Evolutionary conservation across 2,888 invertebrate species (phyloP).

Genomic region (Saturnia japonica): DNA sequence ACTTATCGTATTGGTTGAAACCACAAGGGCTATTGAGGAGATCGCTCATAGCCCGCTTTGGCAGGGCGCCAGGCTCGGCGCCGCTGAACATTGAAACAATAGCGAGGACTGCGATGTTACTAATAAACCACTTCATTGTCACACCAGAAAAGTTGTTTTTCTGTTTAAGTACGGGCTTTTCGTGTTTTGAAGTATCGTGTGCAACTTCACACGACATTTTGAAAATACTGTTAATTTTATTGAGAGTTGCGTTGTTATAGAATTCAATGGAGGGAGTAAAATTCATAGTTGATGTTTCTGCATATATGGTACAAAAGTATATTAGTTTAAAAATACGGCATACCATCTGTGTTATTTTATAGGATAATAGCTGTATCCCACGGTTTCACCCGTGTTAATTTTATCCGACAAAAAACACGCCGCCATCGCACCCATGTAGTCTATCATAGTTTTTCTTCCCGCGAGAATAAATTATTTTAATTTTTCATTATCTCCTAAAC

Average conservation of each 20-base stretch:
- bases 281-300: not conserved
- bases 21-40: conserved; percentile 73
- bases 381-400: no score
- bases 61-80: conserved; percentile 59
- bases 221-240: not conserved
- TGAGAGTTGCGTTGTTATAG: not conserved
- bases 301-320: not conserved
- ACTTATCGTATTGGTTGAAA: conserved; percentile 66
- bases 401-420: not conserved
- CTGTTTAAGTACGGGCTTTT: not conserved
- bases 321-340: not conserved
- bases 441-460: not conserved
- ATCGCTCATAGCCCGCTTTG: conserved; percentile 73
- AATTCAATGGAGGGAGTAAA: not conserved
- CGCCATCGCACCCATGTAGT: no score
- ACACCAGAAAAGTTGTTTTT: conserved; percentile 22
- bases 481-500: no score
- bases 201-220: not conserved
- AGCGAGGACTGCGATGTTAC: conserved; percentile 48
- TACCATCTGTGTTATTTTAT: not conserved
- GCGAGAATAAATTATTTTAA: no score
- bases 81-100: conserved; percentile 51
- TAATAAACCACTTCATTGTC: conserved; percentile 57
- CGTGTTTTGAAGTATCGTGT: not conserved
- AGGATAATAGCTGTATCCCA: no score